Percentiles rank a stretch among this genome's conserved stretches.
These are phyloP conservation scores for Philypnodon macrostomus DNA, from an alignment of 2,797 vertebrate species.

Conservation along the genomic window DNA sequence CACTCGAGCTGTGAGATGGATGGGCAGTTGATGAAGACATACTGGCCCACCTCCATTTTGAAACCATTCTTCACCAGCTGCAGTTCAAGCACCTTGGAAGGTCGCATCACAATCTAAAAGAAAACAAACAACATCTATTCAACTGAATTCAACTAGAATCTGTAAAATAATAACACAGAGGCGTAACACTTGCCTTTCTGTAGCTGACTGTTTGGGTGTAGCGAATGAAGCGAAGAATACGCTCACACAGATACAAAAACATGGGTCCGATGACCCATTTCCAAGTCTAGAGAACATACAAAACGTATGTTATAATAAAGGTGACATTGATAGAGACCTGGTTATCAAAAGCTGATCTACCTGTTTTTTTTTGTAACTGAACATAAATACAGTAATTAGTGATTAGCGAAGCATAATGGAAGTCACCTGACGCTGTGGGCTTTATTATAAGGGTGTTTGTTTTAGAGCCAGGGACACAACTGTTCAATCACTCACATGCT, in stretches of 20 bases:
- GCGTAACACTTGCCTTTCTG: slow-evolving; percentile 79
- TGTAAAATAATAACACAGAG: not conserved
- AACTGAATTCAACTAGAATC: not conserved
- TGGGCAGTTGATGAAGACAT: slow-evolving; percentile 90
- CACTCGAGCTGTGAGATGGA: slow-evolving; percentile 86
- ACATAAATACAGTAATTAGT: too few species aligned
- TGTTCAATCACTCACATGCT: too few species aligned
- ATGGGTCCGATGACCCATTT: slow-evolving; percentile 86
- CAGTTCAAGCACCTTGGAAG: slow-evolving; percentile 88
- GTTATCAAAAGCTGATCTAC: too few species aligned
- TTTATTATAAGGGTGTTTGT: too few species aligned
- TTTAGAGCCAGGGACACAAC: too few species aligned
- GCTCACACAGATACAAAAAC: slow-evolving; percentile 85
- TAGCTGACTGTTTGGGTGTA: slow-evolving; percentile 81
- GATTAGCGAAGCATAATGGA: too few species aligned
- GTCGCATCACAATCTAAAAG: slow-evolving; percentile 84
- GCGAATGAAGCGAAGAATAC: slow-evolving; percentile 82
- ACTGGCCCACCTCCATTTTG: slow-evolving; percentile 91
- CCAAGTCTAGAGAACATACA: slow-evolving; percentile 81
- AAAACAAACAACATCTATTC: not conserved
- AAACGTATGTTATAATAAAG: not conserved
- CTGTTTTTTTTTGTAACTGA: too few species aligned
- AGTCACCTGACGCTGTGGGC: too few species aligned
- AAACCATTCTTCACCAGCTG: slow-evolving; percentile 88
- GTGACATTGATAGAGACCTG: too few species aligned